Conservation (phyloP, 1,140 invertebrate genomes). For the Gryllus bimaculatus region DNA sequence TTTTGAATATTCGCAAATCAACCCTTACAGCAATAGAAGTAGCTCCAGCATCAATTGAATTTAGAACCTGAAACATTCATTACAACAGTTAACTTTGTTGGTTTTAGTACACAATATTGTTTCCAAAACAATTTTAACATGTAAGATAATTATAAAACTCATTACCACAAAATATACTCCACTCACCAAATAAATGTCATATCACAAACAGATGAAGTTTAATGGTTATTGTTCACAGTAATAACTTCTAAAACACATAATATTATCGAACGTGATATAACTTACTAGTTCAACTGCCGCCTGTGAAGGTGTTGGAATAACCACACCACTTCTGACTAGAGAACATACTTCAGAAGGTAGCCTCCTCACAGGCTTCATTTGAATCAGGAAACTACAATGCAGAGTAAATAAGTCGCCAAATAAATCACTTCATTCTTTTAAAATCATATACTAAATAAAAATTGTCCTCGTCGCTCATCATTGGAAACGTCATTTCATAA, state of each 20-base stretch:
- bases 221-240: not conserved
- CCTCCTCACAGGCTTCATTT: not conserved
- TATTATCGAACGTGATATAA: not conserved
- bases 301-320: slow-evolving; percentile 9
- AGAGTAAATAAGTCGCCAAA: not conserved
- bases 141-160: not conserved
- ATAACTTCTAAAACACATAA: not conserved
- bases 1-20: slow-evolving; percentile 42
- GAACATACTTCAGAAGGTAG: slow-evolving; percentile 49
- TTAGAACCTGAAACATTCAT: slow-evolving; percentile 42
- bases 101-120: not conserved
- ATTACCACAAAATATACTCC: not conserved
- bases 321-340: slow-evolving; percentile 13
- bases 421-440: not conserved
- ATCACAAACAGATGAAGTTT: not conserved
- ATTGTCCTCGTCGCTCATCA: not conserved
- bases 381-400: not conserved
- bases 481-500: too few species aligned
- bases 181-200: not conserved
- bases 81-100: not conserved
- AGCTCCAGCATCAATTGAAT: slow-evolving; percentile 52
- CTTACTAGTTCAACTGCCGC: slow-evolving; percentile 13
- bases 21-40: slow-evolving; percentile 51
- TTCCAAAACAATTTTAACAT: not conserved
- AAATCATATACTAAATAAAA: not conserved